phyloP scores from a whole-genome alignment of 2,797 vertebrate genomes.

The Mallotus villosus region DNA sequence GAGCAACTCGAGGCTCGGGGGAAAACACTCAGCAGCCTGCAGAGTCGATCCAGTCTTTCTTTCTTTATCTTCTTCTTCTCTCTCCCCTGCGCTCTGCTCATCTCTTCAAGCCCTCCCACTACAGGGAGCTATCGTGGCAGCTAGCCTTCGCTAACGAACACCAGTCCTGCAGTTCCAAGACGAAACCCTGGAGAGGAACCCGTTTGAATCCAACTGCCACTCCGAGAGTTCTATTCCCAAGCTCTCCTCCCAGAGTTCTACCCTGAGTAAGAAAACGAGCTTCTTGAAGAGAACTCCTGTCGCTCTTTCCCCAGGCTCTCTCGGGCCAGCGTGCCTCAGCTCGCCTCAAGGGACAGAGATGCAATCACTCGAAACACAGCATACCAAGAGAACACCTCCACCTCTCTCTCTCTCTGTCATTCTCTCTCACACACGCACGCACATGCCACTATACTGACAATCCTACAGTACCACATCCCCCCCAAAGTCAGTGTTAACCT shows the following conservation, averaged over 20 bases:
- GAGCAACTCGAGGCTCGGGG: background rate
- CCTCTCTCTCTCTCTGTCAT: background rate
- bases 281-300: background rate
- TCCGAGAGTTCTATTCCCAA: no score
- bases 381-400: conserved; percentile 11
- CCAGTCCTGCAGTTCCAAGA: background rate
- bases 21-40: conserved; percentile 32
- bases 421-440: background rate
- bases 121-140: background rate
- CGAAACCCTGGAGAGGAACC: background rate
- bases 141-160: no score
- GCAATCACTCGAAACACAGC: conserved; percentile 16
- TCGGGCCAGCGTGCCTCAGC: conserved; percentile 43
- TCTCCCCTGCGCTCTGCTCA: background rate
- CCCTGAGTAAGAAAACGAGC: no score
- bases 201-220: background rate
- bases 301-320: no score
- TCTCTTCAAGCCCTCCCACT: conserved; percentile 15
- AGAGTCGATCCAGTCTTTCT: conserved; percentile 39
- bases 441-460: background rate
- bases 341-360: conserved; percentile 23
- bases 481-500: no score
- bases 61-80: conserved; percentile 8
- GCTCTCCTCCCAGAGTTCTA: no score
- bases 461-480: no score